Conservation (phyloP, 2,797 vertebrate genomes). For the Nannoperca australis region DNA sequence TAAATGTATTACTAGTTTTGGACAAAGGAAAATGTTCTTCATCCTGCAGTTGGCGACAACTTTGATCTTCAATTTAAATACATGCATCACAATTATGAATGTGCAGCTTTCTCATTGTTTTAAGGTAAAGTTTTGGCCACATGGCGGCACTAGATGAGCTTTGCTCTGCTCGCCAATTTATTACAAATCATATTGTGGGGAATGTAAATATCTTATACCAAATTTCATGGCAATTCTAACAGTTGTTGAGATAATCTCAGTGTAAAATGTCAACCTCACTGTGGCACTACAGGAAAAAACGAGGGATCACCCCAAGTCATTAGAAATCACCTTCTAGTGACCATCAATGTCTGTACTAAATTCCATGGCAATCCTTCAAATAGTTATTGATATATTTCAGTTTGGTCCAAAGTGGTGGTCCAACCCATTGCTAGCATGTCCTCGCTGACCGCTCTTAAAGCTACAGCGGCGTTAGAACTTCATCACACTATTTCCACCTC, state of each 20-base stretch:
- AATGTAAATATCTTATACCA: not conserved
- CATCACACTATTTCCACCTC: not conserved
- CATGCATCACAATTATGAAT: not conserved
- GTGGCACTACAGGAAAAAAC: not conserved
- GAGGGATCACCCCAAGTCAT: too few species aligned
- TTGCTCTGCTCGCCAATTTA: not conserved
- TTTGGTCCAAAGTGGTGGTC: too few species aligned
- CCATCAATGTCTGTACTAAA: not conserved
- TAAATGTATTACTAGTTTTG: not conserved
- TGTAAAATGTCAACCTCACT: not conserved
- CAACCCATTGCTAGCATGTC: not conserved
- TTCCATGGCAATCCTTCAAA: not conserved
- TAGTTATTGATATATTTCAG: not conserved
- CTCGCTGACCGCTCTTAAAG: not conserved
- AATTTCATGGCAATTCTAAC: not conserved
- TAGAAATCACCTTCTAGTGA: not conserved
- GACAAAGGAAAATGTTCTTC: not conserved
- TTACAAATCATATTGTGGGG: not conserved
- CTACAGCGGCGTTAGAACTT: not conserved
- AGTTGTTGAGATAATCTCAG: not conserved
- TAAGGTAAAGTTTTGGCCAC: not conserved
- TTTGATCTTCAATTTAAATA: not conserved
- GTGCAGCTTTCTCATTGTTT: too few species aligned
- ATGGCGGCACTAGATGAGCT: not conserved
- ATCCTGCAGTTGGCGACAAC: not conserved